Evolutionary conservation across 1,140 invertebrate genomes (phyloP), one percentile per base, ranked within the genome.

Genomic region (Tetramorium simillimum): DNA sequence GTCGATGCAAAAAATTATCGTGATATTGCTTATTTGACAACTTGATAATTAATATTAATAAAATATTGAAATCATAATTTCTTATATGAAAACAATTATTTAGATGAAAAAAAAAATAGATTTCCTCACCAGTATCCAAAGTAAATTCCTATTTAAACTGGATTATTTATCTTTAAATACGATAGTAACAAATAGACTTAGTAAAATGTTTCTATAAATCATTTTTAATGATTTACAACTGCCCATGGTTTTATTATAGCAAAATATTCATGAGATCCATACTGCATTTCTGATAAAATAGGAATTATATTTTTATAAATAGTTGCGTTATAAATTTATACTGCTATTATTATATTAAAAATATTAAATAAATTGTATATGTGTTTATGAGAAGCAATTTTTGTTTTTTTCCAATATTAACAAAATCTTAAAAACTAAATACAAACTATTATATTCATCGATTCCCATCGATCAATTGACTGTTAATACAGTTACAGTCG

Each of bases 1-100:
- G 16, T 46, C 9, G 16, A 63, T 21, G 40, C 6, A 65, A 78
- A 49, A 78, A 78, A 78, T 43, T 28, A 62, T 51, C 1, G 49
- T 51, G 9, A 72, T 24, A 33, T 33, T 0, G 3, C 10, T 21
- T 46, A 40, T 69, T 33, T 69, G n/a, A 67, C 51, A 63, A 5
- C 1, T 53, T 51, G 24, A 40, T 51, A 69, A 80, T 37, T 3
- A 75, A 21, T 78, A 67, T 78, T 78, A 49, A 65, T 63, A 63
- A 78, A 63, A 43, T n/a, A 6, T 77, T 78, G 28, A 21, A 33
- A 37, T 49, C 10, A 21, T 40, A 46, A 58, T 40, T 77, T 0
- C 16, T 28, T 18, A 14, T 46, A 43, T 60, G 9, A 18, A 58
- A n/a, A n/a, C n/a, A n/a, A n/a, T n/a, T n/a, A n/a, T n/a, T n/a